Evolutionary conservation across 2,888 invertebrate species (phyloP).

Genomic region (Tuberolachnus salignus): DNA sequence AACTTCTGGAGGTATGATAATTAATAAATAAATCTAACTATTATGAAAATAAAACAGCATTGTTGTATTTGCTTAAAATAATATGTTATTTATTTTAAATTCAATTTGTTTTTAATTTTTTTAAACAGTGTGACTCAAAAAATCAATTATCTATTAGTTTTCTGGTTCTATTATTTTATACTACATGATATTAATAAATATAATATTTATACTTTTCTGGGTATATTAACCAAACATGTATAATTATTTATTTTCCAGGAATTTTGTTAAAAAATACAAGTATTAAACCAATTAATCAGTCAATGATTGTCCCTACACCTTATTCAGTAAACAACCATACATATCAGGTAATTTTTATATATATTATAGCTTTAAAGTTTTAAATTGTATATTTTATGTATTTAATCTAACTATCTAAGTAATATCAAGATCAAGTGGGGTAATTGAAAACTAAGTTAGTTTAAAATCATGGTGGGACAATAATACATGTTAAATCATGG

Average conservation of each 20-base stretch:
- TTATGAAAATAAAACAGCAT: no score
- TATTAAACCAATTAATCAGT: conserved; percentile 52
- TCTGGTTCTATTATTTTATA: neutral
- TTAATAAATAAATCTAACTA: neutral
- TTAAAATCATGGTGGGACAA: no score
- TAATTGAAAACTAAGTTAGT: no score
- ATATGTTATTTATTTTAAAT: neutral
- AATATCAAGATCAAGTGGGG: no score
- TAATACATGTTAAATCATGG: no score
- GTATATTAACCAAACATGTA: neutral
- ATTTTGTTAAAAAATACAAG: conserved; percentile 51
- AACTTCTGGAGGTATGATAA: conserved; percentile 15
- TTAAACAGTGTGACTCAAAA: neutral
- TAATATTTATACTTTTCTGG: neutral
- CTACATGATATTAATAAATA: no score
- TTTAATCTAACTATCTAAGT: no score
- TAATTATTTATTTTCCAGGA: conserved; percentile 8
- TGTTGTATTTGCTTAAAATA: neutral
- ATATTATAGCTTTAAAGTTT: neutral
- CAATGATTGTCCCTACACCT: conserved; percentile 47
- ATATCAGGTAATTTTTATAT: conserved; percentile 46
- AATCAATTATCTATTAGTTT: neutral
- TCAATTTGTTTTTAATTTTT: neutral
- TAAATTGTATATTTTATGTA: neutral
- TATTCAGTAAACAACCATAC: conserved; percentile 47